Evolutionary conservation across 2,888 invertebrate species (phyloP), one percentile per base, ranked within the genome.

Genomic region (Stenodema calcarata): DNA sequence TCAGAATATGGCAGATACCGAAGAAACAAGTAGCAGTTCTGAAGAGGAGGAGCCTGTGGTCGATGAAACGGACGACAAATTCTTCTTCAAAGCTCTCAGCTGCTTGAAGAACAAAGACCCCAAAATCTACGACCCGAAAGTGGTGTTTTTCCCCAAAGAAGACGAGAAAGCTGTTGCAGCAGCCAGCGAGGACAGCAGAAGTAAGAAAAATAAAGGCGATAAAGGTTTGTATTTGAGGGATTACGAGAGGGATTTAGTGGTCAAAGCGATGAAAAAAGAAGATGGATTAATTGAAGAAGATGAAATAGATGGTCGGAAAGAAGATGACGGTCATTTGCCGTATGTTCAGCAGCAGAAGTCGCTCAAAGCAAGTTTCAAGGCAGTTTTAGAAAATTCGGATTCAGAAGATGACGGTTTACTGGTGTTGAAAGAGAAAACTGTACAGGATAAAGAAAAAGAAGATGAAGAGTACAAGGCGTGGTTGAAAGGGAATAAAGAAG

Each of bases 51-150:
- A 88, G 50, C 86, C 86, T 7, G n/a, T 79, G 18, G 23, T 87
- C 0, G 87, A 88, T 35, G 87, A 81, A n/a, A 42, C 81, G 0
- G 27, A 73, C 18, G 87, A 99, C 90, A 94, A 95, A 89, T 95
- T 96, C 89, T 99, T 99, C 91, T 94, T 97, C 70, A 96, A 95
- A 91, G 96, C 98, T 0, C 92, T 98, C 0, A 93, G 97, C 0
- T 94, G 94, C 81, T 91, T 99, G 75, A 98, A 98, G 91, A 95
- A 94, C 75, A 96, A 96, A 90, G 96, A 98, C 92, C 97, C 98
- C 0, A 93, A 93, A 89, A 98, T 98, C 88, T 99, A 99, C 91
- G 94, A 98, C 90, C 93, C 95, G 62, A 92, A 93, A 84, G 93
- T 93, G 42, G 93, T 92, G 83, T 97, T 96, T 90, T 98, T 97